Evolutionary conservation across 1,140 invertebrate genomes (phyloP).

Genomic region (Anoplolepis gracilipes): DNA sequence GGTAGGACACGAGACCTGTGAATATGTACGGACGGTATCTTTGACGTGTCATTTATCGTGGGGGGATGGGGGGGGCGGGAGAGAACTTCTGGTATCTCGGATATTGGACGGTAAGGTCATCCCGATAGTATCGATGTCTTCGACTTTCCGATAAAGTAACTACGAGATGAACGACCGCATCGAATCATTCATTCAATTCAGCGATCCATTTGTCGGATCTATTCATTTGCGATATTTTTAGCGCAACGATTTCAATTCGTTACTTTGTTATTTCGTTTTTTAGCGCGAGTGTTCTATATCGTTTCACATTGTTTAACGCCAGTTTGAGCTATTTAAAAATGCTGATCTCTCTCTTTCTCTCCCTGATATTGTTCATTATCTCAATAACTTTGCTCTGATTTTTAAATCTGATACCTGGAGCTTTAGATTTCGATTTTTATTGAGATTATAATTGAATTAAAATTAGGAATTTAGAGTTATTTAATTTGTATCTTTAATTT

Average conservation of each 20-base stretch:
- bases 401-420: background rate
- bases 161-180: slow-evolving; percentile 39
- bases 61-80: background rate
- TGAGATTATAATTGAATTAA: background rate
- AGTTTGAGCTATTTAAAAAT: background rate
- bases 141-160: slow-evolving; percentile 31
- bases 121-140: slow-evolving; percentile 43
- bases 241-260: background rate
- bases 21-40: background rate
- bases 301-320: background rate
- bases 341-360: background rate
- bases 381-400: background rate
- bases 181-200: slow-evolving; percentile 22
- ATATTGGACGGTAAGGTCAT: slow-evolving; percentile 47
- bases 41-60: slow-evolving; percentile 30
- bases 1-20: slow-evolving; percentile 10
- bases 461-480: background rate
- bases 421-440: no score
- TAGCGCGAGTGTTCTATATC: background rate
- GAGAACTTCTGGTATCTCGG: background rate
- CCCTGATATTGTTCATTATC: background rate
- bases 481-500: background rate
- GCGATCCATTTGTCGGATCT: slow-evolving; percentile 14
- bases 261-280: background rate
- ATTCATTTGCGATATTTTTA: slow-evolving; percentile 1